These are phyloP conservation scores for Bettongia penicillata DNA, from an alignment of 2,113 vertebrate genomes.

Conservation along the genomic window DNA sequence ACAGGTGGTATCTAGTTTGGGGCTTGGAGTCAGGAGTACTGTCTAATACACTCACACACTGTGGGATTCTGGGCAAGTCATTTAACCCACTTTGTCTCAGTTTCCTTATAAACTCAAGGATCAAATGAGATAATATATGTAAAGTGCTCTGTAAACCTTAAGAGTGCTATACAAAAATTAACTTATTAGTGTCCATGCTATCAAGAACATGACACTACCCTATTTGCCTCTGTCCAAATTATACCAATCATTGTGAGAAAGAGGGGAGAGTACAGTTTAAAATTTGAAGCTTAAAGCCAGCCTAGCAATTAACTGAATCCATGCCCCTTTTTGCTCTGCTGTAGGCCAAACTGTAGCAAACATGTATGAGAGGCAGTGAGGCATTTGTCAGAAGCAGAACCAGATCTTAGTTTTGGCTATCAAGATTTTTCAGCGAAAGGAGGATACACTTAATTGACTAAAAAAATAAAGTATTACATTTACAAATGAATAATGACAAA, in stretches of 20 bases:
- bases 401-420: background rate
- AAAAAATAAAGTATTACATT: background rate
- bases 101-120: background rate
- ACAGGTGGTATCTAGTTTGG: background rate
- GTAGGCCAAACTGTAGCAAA: background rate
- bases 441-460: conserved; percentile 24
- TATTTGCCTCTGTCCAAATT: conserved; percentile 24
- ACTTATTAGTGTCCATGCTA: conserved; percentile 15
- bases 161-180: too few relatives aligned
- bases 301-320: conserved; percentile 7
- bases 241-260: conserved; percentile 10
- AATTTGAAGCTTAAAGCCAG: background rate
- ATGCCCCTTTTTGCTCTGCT: background rate
- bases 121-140: background rate
- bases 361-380: background rate
- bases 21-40: background rate
- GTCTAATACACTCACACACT: background rate
- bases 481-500: background rate
- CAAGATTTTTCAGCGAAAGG: background rate
- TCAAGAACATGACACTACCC: conserved; percentile 41
- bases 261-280: conserved; percentile 12
- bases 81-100: background rate
- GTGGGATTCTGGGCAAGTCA: background rate
- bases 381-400: conserved; percentile 41
- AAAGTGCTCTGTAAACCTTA: background rate